Base-by-base conservation (phyloP, 2,113 vertebrate genomes). In the Platichthys stellatus region DNA sequence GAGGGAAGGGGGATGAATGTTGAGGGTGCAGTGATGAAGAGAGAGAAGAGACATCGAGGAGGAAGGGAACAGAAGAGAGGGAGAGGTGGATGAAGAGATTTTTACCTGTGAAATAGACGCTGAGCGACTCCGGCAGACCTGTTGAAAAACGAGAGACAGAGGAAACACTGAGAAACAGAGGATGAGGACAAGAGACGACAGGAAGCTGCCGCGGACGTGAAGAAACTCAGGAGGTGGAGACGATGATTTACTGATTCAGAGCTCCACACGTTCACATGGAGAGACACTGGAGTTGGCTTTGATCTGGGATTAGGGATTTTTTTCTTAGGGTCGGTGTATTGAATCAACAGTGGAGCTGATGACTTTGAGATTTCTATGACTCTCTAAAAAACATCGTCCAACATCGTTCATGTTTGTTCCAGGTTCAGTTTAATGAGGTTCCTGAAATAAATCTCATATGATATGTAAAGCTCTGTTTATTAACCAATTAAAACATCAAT, bases 71-170 rank as follows among this genome's bases (percentile, higher is more conserved):
- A 20, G 17, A 53, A 53, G 17, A 43, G 7, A 18, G n/a, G 12
- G 12, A 0, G 2, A 13, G 12, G 17, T 63, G n/a, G 13, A 43
- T 13, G 28, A 47, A 5, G 15, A 3, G 53, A 28, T 31, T 81
- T 56, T 6, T 94, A 99, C 98, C 98, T 96, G 96, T 99, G 90
- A 99, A 99, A 92, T 94, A 94, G 92, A 99, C 92, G 89, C 80
- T 97, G 89, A 99, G 95, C 0, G 96, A 96, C 87, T 98, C 97
- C 2, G 97, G 97, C 21, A 99, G 96, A 90, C 96, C 98, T 99
- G 92, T 24, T 0, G 63, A 78, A 78, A 92, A 0, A 66, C 9
- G 67, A 51, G 14, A 53, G 4, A 49, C 72, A 18, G n/a, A 86
- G 60, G 82, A 1, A 63, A 35, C 15, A 12, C 20, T 1, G 56